phyloP scores from a whole-genome alignment of 2,888 invertebrate species.

The Pammene aurita region DNA sequence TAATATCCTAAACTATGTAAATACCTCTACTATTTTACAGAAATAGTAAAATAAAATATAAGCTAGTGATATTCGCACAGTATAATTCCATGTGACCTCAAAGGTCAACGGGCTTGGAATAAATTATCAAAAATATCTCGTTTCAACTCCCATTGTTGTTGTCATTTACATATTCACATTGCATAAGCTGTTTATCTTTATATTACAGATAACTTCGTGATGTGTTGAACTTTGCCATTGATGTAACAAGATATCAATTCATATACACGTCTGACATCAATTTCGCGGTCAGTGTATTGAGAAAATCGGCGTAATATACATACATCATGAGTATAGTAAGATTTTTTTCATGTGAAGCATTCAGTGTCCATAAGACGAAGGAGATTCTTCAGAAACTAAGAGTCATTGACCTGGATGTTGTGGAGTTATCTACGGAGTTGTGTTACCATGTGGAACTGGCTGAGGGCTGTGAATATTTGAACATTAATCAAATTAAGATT shows the following conservation, averaged over 20 bases:
- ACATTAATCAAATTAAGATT: conserved; percentile 84
- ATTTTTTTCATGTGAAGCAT: conserved; percentile 85
- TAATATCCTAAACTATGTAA: too few relatives aligned
- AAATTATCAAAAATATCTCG: conserved; percentile 28
- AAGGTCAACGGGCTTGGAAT: conserved; percentile 22
- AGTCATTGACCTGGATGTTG: conserved; percentile 73
- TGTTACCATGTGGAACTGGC: conserved; percentile 91
- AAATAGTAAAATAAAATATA: too few relatives aligned
- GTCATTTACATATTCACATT: conserved; percentile 52
- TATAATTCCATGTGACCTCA: conserved; percentile 34
- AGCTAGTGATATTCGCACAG: not conserved
- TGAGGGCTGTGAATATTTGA: conserved; percentile 77
- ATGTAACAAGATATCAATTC: conserved; percentile 64
- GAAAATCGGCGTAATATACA: conserved; percentile 43
- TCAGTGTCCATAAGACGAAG: conserved; percentile 83
- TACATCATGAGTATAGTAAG: conserved; percentile 81
- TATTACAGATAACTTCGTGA: conserved; percentile 67
- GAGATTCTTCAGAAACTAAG: conserved; percentile 83
- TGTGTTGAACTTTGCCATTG: conserved; percentile 77
- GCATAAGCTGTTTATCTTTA: conserved; percentile 75
- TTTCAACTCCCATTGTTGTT: conserved; percentile 19
- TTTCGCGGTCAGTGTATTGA: conserved; percentile 42
- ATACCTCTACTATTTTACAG: too few relatives aligned
- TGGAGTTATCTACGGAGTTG: conserved; percentile 86
- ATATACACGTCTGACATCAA: conserved; percentile 47